Evolutionary conservation across 2,888 invertebrate genomes (phyloP), one percentile per base, ranked within the genome.

Genomic region (Platycheirus rosarum): DNA sequence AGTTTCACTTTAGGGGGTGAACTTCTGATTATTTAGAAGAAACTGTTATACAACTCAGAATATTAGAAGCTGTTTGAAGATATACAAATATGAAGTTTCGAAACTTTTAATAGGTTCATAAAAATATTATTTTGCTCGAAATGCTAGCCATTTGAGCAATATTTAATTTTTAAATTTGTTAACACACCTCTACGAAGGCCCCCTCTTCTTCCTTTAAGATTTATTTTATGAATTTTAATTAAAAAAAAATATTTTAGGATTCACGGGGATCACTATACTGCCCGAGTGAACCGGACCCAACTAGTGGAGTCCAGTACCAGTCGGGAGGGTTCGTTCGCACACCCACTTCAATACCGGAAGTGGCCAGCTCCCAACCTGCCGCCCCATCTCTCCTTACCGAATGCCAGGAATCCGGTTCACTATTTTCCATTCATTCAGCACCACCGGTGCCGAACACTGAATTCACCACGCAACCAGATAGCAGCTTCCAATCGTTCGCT

Each of bases 381-480:
- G 87, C 86, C 44, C 85, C 87, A 53, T 86, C 86, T 44, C 79
- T 86, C 74, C 87, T 87, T 85, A 86, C 86, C 74, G 88, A 88
- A 70, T 86, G 88, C 60, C 89, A 89, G 62, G 86, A 88, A 16
- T 86, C 88, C 18, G 93, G 94, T 0, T 94, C 94, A 0, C 87
- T 94, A 49, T 91, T 94, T 87, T 94, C 94, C 11, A 92, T 94
- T 84, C 94, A 94, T 86, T 94, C 94, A 6, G 94, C 94, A 0
- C 94, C 94, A 0, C 91, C 92, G 1, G 91, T 92, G 84, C 91
- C 90, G 18, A 85, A 90, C 86, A 84, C 92, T 91, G 88, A 91
- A 90, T 85, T 89, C 80, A 68, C 48, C 16, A 63, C 37, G 2
- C 68, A 76, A 71, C 63, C 71, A 14, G 89, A 89, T 84, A 85